Base-by-base conservation (phyloP, 2,797 vertebrate species). In the Smutsia gigantea region DNA sequence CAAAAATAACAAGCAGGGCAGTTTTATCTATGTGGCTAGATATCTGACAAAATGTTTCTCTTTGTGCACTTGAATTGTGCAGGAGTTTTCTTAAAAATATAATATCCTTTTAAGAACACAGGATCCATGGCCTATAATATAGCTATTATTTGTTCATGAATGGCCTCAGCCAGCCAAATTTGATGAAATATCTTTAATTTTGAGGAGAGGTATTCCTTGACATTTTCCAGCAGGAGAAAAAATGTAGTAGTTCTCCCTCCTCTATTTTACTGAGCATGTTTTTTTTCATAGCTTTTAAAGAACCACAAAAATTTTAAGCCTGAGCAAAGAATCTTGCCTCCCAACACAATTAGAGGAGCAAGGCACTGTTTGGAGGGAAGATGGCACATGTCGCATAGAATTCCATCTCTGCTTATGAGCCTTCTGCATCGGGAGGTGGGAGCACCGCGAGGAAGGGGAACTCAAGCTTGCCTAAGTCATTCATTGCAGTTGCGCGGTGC, bases 201-300 rank as follows among this genome's bases (percentile, higher is more conserved):
- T 96, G 74, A 97, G 34, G 81, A 82, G 13, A 93, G 15, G 4
- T 23, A 34, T 89, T 94, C 51, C 85, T 96, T n/a, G 68, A 97
- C 53, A 71, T 86, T 74, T 88, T 82, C 68, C 46, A 37, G 11
- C 46, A 59, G 66, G 34, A 51, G 61, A 59, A 72, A 89, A 68
- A 31, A 61, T 11, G 8, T 23, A 42, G 31, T 34, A 11, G 2
- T 71, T 82, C 13, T 77, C 37, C 42, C 87, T 49, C 15, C 31
- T 90, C 63, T 25, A 31, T 75, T 69, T 96, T 85, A 96, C 46
- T 49, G 27, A 93, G 37, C 57, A 18, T 34, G 1, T 63, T 51
- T 81, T 7, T 7, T 34, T 53, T 71, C 46, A 83, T 12, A 39
- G 31, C 31, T 86, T 39, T 93, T 90, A 92, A 83, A 90, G 87